A percentile compares a stretch with the other conserved stretches of the same genome.
Conservation (phyloP, 2,113 vertebrate species). For the Scomber colias region DNA sequence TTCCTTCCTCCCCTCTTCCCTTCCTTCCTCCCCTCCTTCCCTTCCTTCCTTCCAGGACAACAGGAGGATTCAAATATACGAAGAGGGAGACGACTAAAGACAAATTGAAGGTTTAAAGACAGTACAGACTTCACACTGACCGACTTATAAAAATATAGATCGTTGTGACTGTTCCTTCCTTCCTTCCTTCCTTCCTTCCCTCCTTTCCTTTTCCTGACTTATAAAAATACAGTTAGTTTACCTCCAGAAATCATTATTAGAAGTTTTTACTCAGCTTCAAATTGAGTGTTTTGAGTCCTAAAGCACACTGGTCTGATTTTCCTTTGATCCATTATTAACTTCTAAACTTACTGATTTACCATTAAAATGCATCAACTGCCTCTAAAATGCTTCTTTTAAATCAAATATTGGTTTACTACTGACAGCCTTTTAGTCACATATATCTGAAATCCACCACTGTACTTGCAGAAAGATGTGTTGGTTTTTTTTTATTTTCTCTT, state of each 20-base stretch:
- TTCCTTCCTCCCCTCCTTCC: too few relatives aligned
- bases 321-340: conserved; percentile 34
- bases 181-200: too few relatives aligned
- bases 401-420: conserved; percentile 52
- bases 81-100: too few relatives aligned
- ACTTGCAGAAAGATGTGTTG: neutral
- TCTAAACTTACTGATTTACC: neutral
- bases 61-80: too few relatives aligned
- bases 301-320: neutral
- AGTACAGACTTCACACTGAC: too few relatives aligned
- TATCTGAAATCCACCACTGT: neutral
- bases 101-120: too few relatives aligned
- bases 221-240: neutral
- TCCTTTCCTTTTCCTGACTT: too few relatives aligned
- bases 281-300: neutral
- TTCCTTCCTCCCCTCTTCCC: too few relatives aligned
- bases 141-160: too few relatives aligned
- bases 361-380: conserved; percentile 15
- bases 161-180: too few relatives aligned
- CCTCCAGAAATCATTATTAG: neutral
- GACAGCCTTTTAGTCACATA: conserved; percentile 29
- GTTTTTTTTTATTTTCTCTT: neutral
- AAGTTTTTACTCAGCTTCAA: too few relatives aligned
- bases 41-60: too few relatives aligned
- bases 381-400: conserved; percentile 4